Conservation (phyloP, 2,888 invertebrate genomes). For the Xiphydria camelus region DNA sequence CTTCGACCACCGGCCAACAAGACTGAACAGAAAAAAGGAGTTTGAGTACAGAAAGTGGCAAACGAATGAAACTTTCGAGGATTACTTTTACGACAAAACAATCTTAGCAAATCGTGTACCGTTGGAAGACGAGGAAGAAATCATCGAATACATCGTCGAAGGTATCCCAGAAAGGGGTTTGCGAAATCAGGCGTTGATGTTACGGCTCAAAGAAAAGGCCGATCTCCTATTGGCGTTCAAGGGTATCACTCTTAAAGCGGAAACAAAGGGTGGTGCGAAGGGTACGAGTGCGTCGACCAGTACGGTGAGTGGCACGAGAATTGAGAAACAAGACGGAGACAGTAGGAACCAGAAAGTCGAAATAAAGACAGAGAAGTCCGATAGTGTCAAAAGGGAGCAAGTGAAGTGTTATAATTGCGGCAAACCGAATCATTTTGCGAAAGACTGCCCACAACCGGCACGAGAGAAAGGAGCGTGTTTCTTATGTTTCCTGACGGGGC, state of each 20-base stretch:
- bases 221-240: constrained; percentile 4
- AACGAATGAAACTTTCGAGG: constrained; percentile 16
- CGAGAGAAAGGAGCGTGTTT: too few species aligned
- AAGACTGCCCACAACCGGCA: too few species aligned
- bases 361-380: too few species aligned
- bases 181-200: constrained; percentile 20
- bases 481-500: too few species aligned
- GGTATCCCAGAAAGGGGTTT: constrained; percentile 21
- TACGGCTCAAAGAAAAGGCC: not conserved
- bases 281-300: too few species aligned
- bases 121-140: constrained; percentile 16
- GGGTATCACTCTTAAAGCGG: not conserved
- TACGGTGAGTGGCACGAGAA: too few species aligned
- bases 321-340: too few species aligned
- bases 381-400: too few species aligned
- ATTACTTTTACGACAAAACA: constrained; percentile 25
- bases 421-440: too few species aligned
- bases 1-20: constrained; percentile 19
- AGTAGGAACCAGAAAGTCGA: too few species aligned
- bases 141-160: constrained; percentile 24
- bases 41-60: constrained; percentile 23
- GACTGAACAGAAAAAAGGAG: constrained; percentile 15
- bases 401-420: too few species aligned
- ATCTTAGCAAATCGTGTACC: constrained; percentile 22
- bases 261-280: too few species aligned